Percentiles rank a stretch among this genome's conserved stretches.
Conservation (phyloP, 2,113 vertebrate genomes). For the Elaphurus davidianus region DNA sequence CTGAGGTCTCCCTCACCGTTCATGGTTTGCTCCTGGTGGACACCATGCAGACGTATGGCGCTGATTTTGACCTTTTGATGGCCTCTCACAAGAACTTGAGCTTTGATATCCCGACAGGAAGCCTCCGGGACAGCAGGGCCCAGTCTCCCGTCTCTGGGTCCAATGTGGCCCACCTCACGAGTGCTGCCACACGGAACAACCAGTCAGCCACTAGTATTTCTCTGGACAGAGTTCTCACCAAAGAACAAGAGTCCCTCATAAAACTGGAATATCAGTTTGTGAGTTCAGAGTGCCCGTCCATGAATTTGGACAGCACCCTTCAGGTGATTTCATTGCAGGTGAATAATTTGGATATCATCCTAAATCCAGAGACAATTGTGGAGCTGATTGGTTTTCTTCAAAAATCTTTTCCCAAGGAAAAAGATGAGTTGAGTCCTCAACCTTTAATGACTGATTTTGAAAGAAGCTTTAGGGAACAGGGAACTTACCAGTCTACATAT, state of each 20-base stretch:
- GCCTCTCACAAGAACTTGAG: constrained; percentile 98
- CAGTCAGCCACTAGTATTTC: background rate
- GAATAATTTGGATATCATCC: constrained; percentile 97
- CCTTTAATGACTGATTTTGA: constrained; percentile 81
- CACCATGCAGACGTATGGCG: constrained; percentile 95
- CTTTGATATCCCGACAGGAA: constrained; percentile 95
- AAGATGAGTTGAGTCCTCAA: constrained; percentile 85
- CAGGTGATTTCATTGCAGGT: constrained; percentile 95
- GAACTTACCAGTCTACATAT: constrained; percentile 89
- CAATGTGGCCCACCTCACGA: background rate
- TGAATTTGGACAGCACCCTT: constrained; percentile 95
- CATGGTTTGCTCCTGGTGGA: constrained; percentile 96
- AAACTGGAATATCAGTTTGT: constrained; percentile 98
- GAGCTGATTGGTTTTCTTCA: constrained; percentile 97
- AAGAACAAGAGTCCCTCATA: constrained; percentile 94
- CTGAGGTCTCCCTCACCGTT: constrained; percentile 93
- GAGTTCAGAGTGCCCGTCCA: constrained; percentile 95
- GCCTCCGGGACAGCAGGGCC: constrained; percentile 91
- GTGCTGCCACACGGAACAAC: background rate
- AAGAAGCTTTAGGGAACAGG: constrained; percentile 80
- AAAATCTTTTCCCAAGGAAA: constrained; percentile 96
- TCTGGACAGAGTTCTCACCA: constrained; percentile 65
- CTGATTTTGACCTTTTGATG: constrained; percentile 97
- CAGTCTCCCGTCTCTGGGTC: constrained; percentile 86
- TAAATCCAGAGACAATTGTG: constrained; percentile 99